phyloP scores from a whole-genome alignment of 2,888 invertebrate species.

The Acanthopleura granulata region DNA sequence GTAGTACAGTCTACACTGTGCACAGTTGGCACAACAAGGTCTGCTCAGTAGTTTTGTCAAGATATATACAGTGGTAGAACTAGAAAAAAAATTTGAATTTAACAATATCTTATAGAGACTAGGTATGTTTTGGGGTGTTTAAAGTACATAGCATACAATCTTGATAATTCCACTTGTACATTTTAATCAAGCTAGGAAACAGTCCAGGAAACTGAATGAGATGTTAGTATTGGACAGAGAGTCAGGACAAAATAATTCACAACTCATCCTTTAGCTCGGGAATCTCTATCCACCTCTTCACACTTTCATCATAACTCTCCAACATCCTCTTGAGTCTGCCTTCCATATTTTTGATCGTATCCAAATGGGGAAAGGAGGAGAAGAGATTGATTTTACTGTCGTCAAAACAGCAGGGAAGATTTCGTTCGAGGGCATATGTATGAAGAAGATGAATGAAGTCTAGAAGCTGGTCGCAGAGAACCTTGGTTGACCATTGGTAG shows the following conservation, averaged over 20 bases:
- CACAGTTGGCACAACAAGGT: too few relatives aligned
- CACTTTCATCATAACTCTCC: not conserved
- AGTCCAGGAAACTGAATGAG: too few relatives aligned
- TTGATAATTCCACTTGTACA: too few relatives aligned
- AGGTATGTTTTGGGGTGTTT: too few relatives aligned
- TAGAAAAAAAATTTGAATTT: too few relatives aligned
- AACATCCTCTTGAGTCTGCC: not conserved
- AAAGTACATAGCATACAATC: too few relatives aligned
- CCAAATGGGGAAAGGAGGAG: not conserved
- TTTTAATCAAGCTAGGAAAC: too few relatives aligned
- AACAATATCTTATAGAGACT: too few relatives aligned
- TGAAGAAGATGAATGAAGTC: not conserved
- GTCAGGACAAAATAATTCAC: not conserved
- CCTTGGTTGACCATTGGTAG: not conserved
- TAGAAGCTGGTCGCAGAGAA: not conserved
- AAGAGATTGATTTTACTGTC: not conserved
- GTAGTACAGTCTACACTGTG: too few relatives aligned
- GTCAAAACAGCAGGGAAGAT: not conserved
- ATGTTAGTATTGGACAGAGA: too few relatives aligned
- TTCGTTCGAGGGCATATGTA: not conserved
- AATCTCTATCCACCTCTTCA: not conserved
- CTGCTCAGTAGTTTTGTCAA: too few relatives aligned
- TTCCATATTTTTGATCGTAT: not conserved
- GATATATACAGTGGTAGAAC: too few relatives aligned
- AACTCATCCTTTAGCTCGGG: not conserved